A percentile compares a stretch with the other conserved stretches of the same genome.
These are phyloP conservation scores for Exaiptasia diaphana DNA, from an alignment of 64 coral and sea anemone species.

Conservation along the genomic window DNA sequence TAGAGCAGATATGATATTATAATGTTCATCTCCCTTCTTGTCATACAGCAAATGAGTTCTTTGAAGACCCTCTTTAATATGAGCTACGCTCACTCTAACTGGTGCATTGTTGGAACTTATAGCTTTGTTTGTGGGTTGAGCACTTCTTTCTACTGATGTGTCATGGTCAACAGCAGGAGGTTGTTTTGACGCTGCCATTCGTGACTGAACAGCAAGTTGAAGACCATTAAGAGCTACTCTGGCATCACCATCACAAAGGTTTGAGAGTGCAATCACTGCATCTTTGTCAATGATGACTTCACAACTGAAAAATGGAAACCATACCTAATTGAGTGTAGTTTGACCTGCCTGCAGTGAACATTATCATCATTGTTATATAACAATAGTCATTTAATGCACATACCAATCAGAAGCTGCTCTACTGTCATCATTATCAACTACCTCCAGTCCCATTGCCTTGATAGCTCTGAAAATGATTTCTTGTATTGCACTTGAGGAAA, in stretches of 20 bases:
- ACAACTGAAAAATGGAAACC: background rate
- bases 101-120: background rate
- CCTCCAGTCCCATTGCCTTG: conserved; percentile 31
- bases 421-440: background rate
- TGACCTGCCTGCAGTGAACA: too few species aligned
- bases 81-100: conserved; percentile 62
- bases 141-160: background rate
- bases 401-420: too few species aligned
- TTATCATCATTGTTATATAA: too few species aligned
- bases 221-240: conserved; percentile 92
- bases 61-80: conserved; percentile 91
- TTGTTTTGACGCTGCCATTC: conserved; percentile 40
- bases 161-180: background rate
- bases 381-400: too few species aligned
- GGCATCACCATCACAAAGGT: conserved; percentile 97
- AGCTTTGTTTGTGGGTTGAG: background rate
- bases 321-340: too few species aligned
- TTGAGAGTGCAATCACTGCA: conserved; percentile 62
- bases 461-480: conserved; percentile 63
- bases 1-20: conserved; percentile 89
- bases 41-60: conserved; percentile 90
- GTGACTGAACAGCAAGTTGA: conserved; percentile 90
- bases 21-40: conserved; percentile 94
- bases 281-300: conserved; percentile 49
- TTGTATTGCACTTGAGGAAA: conserved; percentile 62